Evolutionary conservation across 2,888 invertebrate genomes (phyloP), one percentile per base, ranked within the genome.

Genomic region (Lasioglossum leucozonium): DNA sequence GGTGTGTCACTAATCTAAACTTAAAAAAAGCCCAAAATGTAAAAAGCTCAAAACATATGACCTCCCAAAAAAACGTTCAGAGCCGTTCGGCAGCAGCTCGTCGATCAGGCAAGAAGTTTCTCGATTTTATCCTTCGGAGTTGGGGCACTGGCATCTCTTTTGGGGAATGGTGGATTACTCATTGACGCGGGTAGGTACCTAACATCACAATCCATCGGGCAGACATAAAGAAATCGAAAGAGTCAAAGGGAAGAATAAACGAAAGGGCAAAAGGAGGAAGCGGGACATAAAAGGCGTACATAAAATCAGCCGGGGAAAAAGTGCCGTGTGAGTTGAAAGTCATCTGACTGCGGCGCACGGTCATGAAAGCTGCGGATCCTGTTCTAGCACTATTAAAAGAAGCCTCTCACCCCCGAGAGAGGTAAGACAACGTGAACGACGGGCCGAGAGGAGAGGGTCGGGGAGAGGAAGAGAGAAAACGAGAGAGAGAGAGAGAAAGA

Each of bases 331-430:
- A 85, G 87, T 82, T 85, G 87, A 72, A 83, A 87, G 82, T 89
- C 81, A 88, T 87, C 75, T 51, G 62, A 77, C 67, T 51, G 84
- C 58, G 51, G 75, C 55, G 30, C 62, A 58, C 73, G 69, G 81
- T 77, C 82, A 72, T 77, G 77, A 81, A 77, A 85, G 77, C 79
- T 72, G 82, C 77, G 82, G 79, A 79, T 79, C 85, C 89, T 83
- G 79, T 81, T 81, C 72, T 79, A 88, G 85, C 83, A 84, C 87
- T 89, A 88, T 89, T 90, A 89, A 87, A 90, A 89, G 87, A 84
- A 90, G 65, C 84, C 84, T 86, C 78, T 81, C 82, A 72, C 82
- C 62, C 79, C 82, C 65, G 72, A 51, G 75, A 79, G 82, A 85
- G 77, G 82, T 81, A 75, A 77, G 78, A 78, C 80, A 79, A 82